These are phyloP conservation scores for Pangasianodon gigas DNA, from an alignment of 2,113 vertebrate genomes.

Conservation along the genomic window DNA sequence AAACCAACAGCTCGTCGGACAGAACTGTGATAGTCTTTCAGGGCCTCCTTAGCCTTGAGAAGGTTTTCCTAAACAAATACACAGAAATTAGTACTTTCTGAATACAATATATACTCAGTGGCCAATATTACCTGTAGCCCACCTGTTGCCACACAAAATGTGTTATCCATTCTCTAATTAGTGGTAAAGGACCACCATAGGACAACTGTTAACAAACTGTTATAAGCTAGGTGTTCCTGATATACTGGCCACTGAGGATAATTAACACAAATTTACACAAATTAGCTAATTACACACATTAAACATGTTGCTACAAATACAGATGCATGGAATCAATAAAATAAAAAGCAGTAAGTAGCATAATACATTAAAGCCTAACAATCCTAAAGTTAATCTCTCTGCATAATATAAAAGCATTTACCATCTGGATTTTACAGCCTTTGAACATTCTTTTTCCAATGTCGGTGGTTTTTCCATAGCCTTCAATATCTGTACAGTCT, in stretches of 20 bases:
- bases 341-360: neutral
- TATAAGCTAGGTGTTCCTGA: neutral
- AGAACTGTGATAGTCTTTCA: constrained; percentile 72
- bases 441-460: constrained; percentile 65
- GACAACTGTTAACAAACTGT: neutral
- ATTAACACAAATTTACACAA: neutral
- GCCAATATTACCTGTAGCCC: neutral
- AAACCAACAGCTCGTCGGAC: constrained; percentile 67
- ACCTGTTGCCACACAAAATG: neutral
- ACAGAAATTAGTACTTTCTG: constrained; percentile 29
- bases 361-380: neutral
- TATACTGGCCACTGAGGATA: neutral
- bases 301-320: neutral
- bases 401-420: constrained; percentile 56
- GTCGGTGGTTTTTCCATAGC: constrained; percentile 61
- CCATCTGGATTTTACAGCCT: constrained; percentile 72
- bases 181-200: neutral
- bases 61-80: constrained; percentile 71
- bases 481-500: constrained; percentile 56
- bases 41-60: constrained; percentile 70
- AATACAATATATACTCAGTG: constrained; percentile 1
- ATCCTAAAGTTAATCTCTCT: neutral
- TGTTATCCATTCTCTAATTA: neutral
- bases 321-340: neutral
- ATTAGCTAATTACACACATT: neutral